phyloP scores from a whole-genome alignment of 2,797 vertebrate species.

The Poecilia wingei region DNA sequence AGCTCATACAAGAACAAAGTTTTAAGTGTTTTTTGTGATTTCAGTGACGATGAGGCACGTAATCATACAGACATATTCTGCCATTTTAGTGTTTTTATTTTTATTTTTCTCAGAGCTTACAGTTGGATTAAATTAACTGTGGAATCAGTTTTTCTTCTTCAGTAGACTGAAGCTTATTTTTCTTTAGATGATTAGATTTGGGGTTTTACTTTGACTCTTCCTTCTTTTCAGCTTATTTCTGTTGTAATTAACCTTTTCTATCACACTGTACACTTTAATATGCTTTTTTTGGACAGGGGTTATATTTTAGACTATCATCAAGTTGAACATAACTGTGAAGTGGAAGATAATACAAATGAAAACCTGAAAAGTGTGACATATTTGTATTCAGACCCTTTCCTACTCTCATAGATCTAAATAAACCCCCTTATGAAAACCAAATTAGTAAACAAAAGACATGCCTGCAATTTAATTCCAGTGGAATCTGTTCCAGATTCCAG shows the following conservation, averaged over 20 bases:
- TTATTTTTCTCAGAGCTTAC: too few species aligned
- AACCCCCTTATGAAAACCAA: not conserved
- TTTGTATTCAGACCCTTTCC: not conserved
- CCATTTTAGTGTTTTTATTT: not conserved
- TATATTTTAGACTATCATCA: not conserved
- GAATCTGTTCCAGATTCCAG: not conserved
- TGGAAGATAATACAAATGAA: not conserved
- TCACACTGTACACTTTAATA: not conserved
- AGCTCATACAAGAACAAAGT: not conserved
- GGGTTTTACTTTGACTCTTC: not conserved
- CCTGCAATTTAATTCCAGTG: not conserved
- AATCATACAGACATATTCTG: not conserved
- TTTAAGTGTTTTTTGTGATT: not conserved
- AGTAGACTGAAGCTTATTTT: not conserved
- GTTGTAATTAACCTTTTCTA: not conserved
- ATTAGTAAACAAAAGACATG: not conserved
- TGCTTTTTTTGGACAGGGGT: not conserved
- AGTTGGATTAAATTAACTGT: not conserved
- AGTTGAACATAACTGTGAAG: not conserved
- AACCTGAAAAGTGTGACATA: not conserved
- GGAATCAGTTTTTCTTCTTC: not conserved
- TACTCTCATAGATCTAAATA: not conserved
- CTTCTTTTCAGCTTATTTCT: not conserved
- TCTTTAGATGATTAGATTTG: not conserved
- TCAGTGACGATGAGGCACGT: not conserved